Percentiles rank a stretch among this genome's conserved stretches.
Evolutionary conservation across 2,113 vertebrate genomes (phyloP).

Genomic region (Heterocephalus glaber): DNA sequence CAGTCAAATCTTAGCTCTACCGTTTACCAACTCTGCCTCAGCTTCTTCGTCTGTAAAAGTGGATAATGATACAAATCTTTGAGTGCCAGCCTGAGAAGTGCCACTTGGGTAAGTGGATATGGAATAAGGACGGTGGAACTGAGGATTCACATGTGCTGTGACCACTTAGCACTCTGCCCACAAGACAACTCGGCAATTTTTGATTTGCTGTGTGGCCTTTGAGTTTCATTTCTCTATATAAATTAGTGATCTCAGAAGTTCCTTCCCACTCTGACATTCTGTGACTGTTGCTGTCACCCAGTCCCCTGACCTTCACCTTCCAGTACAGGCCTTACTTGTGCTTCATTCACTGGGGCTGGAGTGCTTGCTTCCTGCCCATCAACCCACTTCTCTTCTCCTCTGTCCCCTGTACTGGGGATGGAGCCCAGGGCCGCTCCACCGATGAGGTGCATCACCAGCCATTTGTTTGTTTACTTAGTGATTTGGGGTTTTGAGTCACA

Average conservation of each 20-base stretch:
- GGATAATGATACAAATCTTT: constrained; percentile 13
- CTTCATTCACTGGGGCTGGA: neutral
- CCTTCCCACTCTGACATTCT: neutral
- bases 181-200: neutral
- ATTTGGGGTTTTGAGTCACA: neutral
- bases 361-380: neutral
- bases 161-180: neutral
- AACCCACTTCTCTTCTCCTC: neutral
- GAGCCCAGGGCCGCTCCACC: neutral
- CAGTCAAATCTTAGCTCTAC: neutral
- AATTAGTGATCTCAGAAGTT: neutral
- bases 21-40: neutral
- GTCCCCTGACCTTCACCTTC: neutral
- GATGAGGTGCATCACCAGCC: neutral
- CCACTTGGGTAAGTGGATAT: neutral
- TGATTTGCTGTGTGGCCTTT: neutral
- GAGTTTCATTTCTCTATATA: neutral
- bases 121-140: neutral
- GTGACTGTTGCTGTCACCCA: neutral
- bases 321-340: neutral
- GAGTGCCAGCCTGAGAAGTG: neutral
- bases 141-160: neutral
- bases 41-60: constrained; percentile 47
- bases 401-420: too few species aligned
- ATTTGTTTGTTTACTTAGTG: neutral